Evolutionary conservation across 1,140 invertebrate genomes (phyloP), one percentile per base, ranked within the genome.

Genomic region (Drosophila setifemur): DNA sequence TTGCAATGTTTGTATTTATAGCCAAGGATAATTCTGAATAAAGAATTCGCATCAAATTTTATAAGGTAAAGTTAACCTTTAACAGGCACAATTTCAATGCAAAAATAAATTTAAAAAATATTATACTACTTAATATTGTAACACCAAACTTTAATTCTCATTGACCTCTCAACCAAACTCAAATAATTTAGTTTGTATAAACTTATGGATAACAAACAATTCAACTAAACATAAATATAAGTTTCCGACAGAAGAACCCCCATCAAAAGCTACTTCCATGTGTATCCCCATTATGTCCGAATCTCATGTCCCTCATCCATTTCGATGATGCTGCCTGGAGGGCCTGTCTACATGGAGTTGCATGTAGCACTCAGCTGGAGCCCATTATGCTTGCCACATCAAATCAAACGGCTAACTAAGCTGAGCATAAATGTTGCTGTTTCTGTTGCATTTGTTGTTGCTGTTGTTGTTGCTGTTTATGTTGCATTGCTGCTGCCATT

Each of bases 341-440:
- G 66, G 66, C 67, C 53, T 31, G 67, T 70, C 67, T 70, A 43
- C 39, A 71, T 71, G 66, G 60, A 42, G 16, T 66, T 35, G 60
- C 63, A 67, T 67, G 60, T 53, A n/a, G 55, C 60, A 47, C 54
- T 64, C 43, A 54, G 50, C 48, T 29, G 47, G 42, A 39, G 37
- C 26, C 40, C 67, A 71, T 70, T 35, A 43, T 60, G 37, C 45
- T 70, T 48, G 66, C 37, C 66, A 42, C 66, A 70, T 70, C 67
- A 71, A 71, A 43, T 70, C 37, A 49, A 71, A 71, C 70, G 66
- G 67, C 66, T 25, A 69, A 69, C 66, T 47, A 45, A 31, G 64
- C 26, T 48, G 49, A 42, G 14, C 53, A 50, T 60, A 39, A 12
- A 26, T 39, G 43, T 48, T 29, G 43, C n/a, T 37, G 31, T 28